A percentile compares a stretch with the other conserved stretches of the same genome.
These are phyloP conservation scores for Poeciliopsis prolifica DNA, from an alignment of 2,113 vertebrate genomes.

Conservation along the genomic window DNA sequence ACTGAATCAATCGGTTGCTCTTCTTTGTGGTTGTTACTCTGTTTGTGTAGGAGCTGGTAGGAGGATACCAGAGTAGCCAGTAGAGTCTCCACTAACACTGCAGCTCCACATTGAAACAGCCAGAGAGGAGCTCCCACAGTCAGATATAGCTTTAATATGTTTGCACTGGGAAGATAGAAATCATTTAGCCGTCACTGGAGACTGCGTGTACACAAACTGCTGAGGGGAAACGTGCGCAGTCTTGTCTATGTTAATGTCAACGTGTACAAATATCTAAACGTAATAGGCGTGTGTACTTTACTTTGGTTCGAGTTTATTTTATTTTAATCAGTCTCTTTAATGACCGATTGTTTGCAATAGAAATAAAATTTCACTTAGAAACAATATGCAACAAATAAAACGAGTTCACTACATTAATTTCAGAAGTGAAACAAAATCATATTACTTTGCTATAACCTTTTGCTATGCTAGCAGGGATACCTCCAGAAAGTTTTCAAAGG, in stretches of 20 bases:
- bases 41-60: conserved; percentile 59
- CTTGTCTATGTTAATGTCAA: neutral
- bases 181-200: conserved; percentile 25
- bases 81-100: conserved; percentile 49
- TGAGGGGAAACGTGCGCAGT: conserved; percentile 13
- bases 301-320: neutral
- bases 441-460: neutral
- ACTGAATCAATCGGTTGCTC: conserved; percentile 55
- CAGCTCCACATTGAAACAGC: conserved; percentile 42
- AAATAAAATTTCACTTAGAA: neutral
- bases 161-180: conserved; percentile 60
- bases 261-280: neutral
- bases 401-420: neutral
- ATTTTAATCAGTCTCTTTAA: neutral
- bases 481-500: neutral
- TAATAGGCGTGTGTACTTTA: neutral
- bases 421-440: too few species aligned
- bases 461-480: neutral
- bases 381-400: neutral
- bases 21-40: conserved; percentile 50
- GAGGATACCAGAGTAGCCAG: conserved; percentile 53
- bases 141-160: conserved; percentile 66
- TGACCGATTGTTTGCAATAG: neutral
- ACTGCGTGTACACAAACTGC: conserved; percentile 9
- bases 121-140: conserved; percentile 50